phyloP scores from a whole-genome alignment of 1,140 invertebrate species.

The Drosophila willistoni region DNA sequence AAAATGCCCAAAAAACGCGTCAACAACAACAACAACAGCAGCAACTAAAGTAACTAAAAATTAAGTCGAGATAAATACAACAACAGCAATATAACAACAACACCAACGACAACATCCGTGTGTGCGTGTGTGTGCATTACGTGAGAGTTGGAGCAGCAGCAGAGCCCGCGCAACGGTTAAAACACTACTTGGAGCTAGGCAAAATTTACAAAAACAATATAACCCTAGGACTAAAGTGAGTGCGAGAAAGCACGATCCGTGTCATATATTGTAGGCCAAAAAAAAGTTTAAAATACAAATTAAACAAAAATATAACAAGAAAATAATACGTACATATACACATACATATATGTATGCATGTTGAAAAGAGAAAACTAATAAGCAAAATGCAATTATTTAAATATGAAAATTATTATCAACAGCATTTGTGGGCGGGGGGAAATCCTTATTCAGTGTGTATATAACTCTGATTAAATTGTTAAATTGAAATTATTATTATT shows the following conservation, averaged over 20 bases:
- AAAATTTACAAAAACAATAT: constrained; percentile 14
- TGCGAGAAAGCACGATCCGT: constrained; percentile 16
- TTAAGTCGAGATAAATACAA: constrained; percentile 19
- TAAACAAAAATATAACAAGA: constrained; percentile 9
- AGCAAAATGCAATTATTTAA: constrained; percentile 64
- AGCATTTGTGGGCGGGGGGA: constrained; percentile 29
- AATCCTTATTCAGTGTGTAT: constrained; percentile 14
- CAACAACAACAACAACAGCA: constrained; percentile 69
- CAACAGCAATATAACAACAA: constrained; percentile 36
- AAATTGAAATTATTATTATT: constrained; percentile 22
- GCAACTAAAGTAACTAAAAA: constrained; percentile 33
- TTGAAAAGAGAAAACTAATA: constrained; percentile 25
- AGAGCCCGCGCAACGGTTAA: constrained; percentile 7
- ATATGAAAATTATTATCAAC: constrained; percentile 52
- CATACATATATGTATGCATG: neutral
- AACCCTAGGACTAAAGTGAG: constrained; percentile 14
- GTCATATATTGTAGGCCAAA: constrained; percentile 28
- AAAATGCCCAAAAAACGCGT: constrained; percentile 59
- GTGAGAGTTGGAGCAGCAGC: constrained; percentile 15
- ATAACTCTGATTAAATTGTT: constrained; percentile 33
- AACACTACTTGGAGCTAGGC: constrained; percentile 13
- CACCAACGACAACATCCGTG: constrained; percentile 33
- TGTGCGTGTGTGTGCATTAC: constrained; percentile 35
- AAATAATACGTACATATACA: neutral
- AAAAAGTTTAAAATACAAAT: constrained; percentile 29